Conservation (phyloP, 2,113 vertebrate species). For the Ammospiza nelsoni region DNA sequence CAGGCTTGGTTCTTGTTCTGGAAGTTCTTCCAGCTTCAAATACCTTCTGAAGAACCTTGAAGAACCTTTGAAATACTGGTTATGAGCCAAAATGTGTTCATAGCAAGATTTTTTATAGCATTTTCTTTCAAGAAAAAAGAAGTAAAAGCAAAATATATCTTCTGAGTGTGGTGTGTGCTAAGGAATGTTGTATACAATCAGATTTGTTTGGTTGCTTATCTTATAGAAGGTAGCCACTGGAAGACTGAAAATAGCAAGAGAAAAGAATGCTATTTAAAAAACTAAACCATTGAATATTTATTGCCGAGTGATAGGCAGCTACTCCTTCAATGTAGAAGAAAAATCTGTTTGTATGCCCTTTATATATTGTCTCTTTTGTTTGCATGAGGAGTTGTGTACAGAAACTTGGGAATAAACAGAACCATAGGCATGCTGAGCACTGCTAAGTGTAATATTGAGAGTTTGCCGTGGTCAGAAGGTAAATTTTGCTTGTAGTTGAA, state of each 20-base stretch:
- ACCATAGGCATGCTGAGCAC: not conserved
- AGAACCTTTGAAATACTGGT: not conserved
- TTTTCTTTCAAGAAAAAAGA: not conserved
- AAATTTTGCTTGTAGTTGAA: not conserved
- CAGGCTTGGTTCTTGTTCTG: not conserved
- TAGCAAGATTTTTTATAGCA: accelerated
- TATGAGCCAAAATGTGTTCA: not conserved
- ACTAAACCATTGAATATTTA: not conserved
- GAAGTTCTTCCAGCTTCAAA: not conserved
- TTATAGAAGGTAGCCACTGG: not conserved
- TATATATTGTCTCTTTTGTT: not conserved
- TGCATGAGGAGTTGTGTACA: not conserved
- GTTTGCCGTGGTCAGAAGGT: not conserved
- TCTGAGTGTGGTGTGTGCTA: not conserved
- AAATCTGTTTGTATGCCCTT: not conserved
- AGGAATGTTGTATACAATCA: not conserved
- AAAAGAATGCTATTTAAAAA: not conserved
- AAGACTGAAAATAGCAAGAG: not conserved
- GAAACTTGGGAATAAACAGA: not conserved
- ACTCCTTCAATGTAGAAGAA: not conserved
- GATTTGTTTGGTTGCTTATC: not conserved
- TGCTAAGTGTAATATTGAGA: not conserved
- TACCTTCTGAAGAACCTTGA: not conserved
- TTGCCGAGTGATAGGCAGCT: not conserved
- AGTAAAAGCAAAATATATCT: not conserved